Evolutionary conservation across 2,888 invertebrate genomes (phyloP), one percentile per base, ranked within the genome.

Genomic region (Trichogramma evanescens): DNA sequence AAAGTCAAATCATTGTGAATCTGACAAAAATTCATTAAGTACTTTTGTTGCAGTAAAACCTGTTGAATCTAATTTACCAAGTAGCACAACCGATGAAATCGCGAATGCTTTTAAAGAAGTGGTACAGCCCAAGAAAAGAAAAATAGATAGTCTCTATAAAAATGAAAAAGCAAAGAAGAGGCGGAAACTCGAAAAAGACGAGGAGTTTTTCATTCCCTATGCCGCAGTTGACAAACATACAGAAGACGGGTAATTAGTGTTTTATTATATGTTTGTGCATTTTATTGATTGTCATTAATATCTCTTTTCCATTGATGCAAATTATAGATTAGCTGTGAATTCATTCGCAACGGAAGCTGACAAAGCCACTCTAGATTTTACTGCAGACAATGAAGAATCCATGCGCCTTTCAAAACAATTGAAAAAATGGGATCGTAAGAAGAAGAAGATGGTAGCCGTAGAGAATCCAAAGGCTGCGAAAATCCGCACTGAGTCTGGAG

Each of bases 401-500:
- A 80, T 84, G 62, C 82, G 84, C 43, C 80, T 83, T 55, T 82
- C 83, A 55, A 82, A 81, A 3, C 84, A 85, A 64, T 78, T 85
- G 67, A 86, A 87, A 73, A 88, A 86, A 74, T 96, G 98, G 98
- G 97, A 98, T 81, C 84, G 95, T 54, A 94, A 95, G 75, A 89
- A 91, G 78, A 98, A 97, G 84, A 96, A 93, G 81, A 95, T 94
- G 88, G 88, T 98, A 43, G 83, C 86, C 40, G 83, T 84, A 1
- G 82, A 84, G 82, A 79, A 83, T 67, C 71, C 78, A 2, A 85
- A 86, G 67, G 78, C 80, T 38, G 89, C 88, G 58, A 93, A 90
- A 80, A 95, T 99, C 66, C 88, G 89, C 70, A 97, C 97, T 0
- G 99, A 99, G 80, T 95, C 95, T 63, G 99, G 97, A 13, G 88